Base-by-base conservation (phyloP, 2,113 vertebrate species). In the Zingel zingel region DNA sequence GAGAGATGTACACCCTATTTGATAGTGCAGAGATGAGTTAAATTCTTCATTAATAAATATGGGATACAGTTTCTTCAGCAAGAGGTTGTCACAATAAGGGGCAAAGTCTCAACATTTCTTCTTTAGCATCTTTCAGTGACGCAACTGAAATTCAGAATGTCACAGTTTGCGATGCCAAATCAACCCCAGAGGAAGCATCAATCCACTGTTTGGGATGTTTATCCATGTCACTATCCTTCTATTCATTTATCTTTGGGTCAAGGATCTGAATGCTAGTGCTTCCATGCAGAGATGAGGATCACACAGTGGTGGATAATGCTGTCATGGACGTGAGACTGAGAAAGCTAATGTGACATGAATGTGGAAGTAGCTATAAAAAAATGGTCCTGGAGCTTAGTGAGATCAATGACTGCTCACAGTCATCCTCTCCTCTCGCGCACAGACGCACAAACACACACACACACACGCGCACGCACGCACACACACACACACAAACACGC, bases 351-450 rank as follows among this genome's bases (percentile, higher is more conserved):
- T 88, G 91, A 89, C 73, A 48, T 57, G 88, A 90, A 91, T 91
- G 86, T 81, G 33, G 61, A 90, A 86, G 73, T 54, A 27, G 82
- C 81, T 63, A 68, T 83, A 85, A 87, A 71, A 71, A 83, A 85
- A 81, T 48, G 79, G 57, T 86, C 84, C 68, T 67, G 27, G 75
- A 90, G 91, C 84, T 92, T 81, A 89, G 80, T 39, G 74, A 88
- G 86, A 91, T 93, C 89, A 85, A 86, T 92, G 84, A 43, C 66
- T 81, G 71, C 86, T 92, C 70, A 33, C 86, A 65, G 79, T 70
- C 71, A 84, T 86, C 82, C 84, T 87, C 81, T 85, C 77, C 57
- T 76, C 39, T 65, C 23, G 5, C 30, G 48, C 64, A 47, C 59
- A 73, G 73, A 57, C 64, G 33, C 57, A 36, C 66, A 71, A 39